Evolutionary conservation across 2,113 vertebrate species (phyloP).

Genomic region (Petaurus breviceps): DNA sequence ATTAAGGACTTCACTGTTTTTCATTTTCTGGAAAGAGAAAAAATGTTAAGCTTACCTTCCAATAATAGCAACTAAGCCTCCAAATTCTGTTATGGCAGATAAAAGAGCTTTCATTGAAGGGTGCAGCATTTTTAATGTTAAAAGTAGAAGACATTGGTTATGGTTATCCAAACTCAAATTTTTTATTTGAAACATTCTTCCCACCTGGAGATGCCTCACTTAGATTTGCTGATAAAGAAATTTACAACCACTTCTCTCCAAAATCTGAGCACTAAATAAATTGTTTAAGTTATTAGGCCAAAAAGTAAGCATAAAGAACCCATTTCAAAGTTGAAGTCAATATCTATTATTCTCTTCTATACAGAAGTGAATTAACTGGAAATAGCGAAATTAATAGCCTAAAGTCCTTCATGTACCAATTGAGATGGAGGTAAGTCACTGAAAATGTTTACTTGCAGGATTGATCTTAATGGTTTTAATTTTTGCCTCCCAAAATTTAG

Average conservation of each 20-base stretch:
- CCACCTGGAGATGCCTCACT: not conserved
- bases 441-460: not conserved
- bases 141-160: not conserved
- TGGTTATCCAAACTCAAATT: not conserved
- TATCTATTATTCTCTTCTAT: constrained; percentile 28
- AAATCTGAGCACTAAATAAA: not conserved
- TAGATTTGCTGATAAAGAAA: constrained; percentile 12
- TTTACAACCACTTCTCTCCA: constrained; percentile 9
- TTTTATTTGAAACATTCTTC: not conserved
- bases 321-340: constrained; percentile 5
- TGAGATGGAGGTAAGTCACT: not conserved
- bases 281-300: not conserved
- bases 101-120: constrained; percentile 36
- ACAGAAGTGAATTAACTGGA: constrained; percentile 3
- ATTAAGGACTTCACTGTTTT: constrained; percentile 42
- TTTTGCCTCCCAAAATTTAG: constrained; percentile 7
- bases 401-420: not conserved
- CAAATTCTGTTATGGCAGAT: constrained; percentile 19
- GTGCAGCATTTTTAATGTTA: not conserved
- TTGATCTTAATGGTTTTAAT: not conserved
- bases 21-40: constrained; percentile 62
- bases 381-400: constrained; percentile 36
- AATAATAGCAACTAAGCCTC: constrained; percentile 49
- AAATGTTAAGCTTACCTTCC: constrained; percentile 43
- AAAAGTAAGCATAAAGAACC: constrained; percentile 12